Evolutionary conservation across 2,797 vertebrate genomes (phyloP).

Genomic region (Danio aesculapii): DNA sequence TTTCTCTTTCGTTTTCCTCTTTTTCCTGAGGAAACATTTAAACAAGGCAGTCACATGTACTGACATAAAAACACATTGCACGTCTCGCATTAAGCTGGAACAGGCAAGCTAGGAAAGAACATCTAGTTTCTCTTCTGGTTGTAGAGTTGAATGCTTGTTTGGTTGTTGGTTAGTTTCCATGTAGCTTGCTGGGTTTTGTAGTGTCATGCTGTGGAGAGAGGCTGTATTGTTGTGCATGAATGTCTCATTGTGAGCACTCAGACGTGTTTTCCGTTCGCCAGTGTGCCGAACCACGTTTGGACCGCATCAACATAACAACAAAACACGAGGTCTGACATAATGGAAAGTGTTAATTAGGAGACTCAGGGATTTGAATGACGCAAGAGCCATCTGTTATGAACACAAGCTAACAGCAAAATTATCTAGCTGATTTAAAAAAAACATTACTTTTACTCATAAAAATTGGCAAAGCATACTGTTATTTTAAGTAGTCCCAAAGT

Average conservation of each 20-base stretch:
- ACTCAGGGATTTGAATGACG: neutral
- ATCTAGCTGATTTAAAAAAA: neutral
- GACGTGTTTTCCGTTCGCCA: conserved; percentile 60
- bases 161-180: conserved; percentile 77
- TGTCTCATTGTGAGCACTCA: conserved; percentile 63
- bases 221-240: conserved; percentile 68
- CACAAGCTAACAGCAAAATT: neutral
- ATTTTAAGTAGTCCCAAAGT: neutral
- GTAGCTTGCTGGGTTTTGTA: conserved; percentile 68
- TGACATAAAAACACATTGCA: conserved; percentile 3
- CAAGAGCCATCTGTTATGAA: neutral
- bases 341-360: conserved; percentile 5
- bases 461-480: neutral
- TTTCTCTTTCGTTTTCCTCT: conserved; percentile 28
- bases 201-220: conserved; percentile 61
- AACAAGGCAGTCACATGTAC: conserved; percentile 46
- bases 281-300: conserved; percentile 45
- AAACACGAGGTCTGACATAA: conserved; percentile 11
- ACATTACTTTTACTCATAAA: neutral
- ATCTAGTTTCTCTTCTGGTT: conserved; percentile 60
- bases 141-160: conserved; percentile 68
- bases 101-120: conserved; percentile 62
- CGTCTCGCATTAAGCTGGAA: conserved; percentile 56
- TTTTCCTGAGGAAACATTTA: conserved; percentile 41
- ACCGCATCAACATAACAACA: conserved; percentile 15